These are phyloP conservation scores for Antechinus flavipes DNA, from an alignment of 2,113 vertebrate genomes.

Conservation along the genomic window DNA sequence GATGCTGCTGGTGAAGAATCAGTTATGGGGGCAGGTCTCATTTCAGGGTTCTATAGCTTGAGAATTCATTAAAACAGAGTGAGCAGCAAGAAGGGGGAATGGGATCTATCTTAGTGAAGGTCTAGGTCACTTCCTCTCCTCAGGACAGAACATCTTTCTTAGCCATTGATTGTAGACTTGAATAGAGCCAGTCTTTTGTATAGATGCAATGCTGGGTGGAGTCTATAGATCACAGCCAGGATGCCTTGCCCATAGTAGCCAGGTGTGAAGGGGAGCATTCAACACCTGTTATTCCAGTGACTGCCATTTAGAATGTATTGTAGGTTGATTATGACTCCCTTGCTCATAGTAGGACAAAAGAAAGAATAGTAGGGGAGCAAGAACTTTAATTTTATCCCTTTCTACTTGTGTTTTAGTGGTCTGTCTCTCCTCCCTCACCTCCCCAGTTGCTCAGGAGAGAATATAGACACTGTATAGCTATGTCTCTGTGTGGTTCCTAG, in stretches of 20 bases:
- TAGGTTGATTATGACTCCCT: neutral
- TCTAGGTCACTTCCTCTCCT: neutral
- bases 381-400: neutral
- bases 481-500: neutral
- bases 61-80: neutral
- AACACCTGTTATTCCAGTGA: neutral
- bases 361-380: neutral
- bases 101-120: neutral
- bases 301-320: neutral
- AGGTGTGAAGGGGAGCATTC: neutral
- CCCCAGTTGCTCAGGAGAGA: neutral
- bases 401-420: neutral
- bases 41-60: neutral
- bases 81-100: neutral
- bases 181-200: neutral
- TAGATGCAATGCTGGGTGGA: neutral
- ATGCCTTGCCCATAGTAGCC: neutral
- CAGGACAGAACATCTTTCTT: neutral
- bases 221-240: neutral
- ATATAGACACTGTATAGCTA: neutral
- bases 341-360: neutral
- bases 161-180: neutral
- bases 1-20: neutral
- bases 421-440: neutral
- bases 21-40: neutral